These are phyloP conservation scores for Elanus axillaris DNA, from an alignment of 2,113 vertebrate species.

Conservation along the genomic window DNA sequence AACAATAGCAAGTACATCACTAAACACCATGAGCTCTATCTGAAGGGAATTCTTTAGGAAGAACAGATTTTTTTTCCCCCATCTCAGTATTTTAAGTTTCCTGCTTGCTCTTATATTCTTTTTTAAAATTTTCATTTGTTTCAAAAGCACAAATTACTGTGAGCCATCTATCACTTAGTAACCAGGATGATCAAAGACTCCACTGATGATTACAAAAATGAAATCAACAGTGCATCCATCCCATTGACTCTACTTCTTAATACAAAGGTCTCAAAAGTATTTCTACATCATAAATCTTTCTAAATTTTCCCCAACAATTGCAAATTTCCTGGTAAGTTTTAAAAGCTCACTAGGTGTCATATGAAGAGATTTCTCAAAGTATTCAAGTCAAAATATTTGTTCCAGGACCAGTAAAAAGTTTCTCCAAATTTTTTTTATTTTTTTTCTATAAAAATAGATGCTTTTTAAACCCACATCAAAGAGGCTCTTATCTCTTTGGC, in stretches of 20 bases:
- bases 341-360: slow-evolving; percentile 99
- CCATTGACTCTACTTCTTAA: slow-evolving; percentile 83
- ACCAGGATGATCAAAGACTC: slow-evolving; percentile 80
- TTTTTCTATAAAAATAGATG: slow-evolving; percentile 98
- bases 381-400: slow-evolving; percentile 99
- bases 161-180: slow-evolving; percentile 80
- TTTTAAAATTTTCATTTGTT: slow-evolving; percentile 77
- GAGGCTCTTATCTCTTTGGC: slow-evolving; percentile 99
- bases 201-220: slow-evolving; percentile 90
- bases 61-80: slow-evolving; percentile 89
- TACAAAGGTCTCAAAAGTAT: slow-evolving; percentile 93
- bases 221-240: slow-evolving; percentile 84
- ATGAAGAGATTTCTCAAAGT: slow-evolving; percentile 99
- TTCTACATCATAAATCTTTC: slow-evolving; percentile 89
- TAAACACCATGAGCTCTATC: slow-evolving; percentile 91
- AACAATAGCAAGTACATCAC: slow-evolving; percentile 94
- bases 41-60: slow-evolving; percentile 94
- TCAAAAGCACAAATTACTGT: slow-evolving; percentile 85
- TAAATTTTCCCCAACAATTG: slow-evolving; percentile 85
- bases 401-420: slow-evolving; percentile 99
- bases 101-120: slow-evolving; percentile 79
- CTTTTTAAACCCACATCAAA: slow-evolving; percentile 99
- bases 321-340: slow-evolving; percentile 96
- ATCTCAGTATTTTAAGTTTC: slow-evolving; percentile 79
- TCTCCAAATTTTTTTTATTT: slow-evolving; percentile 92